Base-by-base conservation (phyloP, 2,888 invertebrate species). In the Limnephilus auricula region DNA sequence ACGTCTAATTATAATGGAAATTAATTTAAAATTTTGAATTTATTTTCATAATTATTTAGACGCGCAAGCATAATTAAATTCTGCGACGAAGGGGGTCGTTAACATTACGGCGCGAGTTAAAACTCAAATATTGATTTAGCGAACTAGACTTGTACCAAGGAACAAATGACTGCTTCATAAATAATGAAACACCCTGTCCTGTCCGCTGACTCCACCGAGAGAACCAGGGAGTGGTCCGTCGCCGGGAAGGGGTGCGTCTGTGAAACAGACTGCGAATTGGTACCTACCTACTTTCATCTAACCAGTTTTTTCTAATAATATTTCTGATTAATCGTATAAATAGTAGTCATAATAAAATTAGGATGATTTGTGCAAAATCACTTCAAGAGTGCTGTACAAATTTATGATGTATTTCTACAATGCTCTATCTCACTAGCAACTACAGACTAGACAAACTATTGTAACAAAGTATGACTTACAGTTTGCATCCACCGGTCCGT, bases 1-100 rank as follows among this genome's bases (percentile, higher is more conserved):
- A 32, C 87, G 32, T 34, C 87, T 65, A 87, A 87, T 87, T 87
- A 87, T 15, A 30, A 85, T 85, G 45, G 45, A 40, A n/a, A 85
- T 85, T 85, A 37, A 30, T 45, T 85, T 85, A 4, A 80, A 80
- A 80, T 80, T 80, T 80, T 32, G 32, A 32, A 80, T 80, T 32
- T 65, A 80, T 32, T 80, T 80, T 80, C 80, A 32, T 80, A 80
- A 80, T 65, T 65, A 65, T 65, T 65, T 65, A n/a, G 65, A 80
- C 32, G 80, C 32, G 80, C 80, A 32, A 80, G 32, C 80, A 32
- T 80, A 80, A 80, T 80, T 80, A 80, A 80, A 31, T 32, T 80
- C 30, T 80, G 80, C 9, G 65, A 65, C 25, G 65, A 65, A 65
- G 2, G 65, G 65, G 65, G 65, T 65, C 65, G 65, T 65, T 65